phyloP scores from a whole-genome alignment of 2,888 invertebrate species.

The Hirtodrosophila cameraria region DNA sequence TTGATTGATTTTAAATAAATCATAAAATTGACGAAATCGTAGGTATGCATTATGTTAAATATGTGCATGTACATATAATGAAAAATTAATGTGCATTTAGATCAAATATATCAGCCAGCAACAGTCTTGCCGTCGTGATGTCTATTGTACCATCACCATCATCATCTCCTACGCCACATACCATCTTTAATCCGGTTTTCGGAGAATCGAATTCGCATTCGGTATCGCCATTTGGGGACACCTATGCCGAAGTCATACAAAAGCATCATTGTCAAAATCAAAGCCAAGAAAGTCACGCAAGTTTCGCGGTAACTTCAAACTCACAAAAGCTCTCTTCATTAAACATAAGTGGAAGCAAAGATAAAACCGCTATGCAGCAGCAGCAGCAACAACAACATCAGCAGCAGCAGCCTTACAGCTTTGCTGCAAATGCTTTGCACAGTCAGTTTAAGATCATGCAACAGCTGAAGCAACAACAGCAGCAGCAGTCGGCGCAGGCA shows the following conservation, averaged over 20 bases:
- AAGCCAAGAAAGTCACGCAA: conserved; percentile 1
- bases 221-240: conserved; percentile 10
- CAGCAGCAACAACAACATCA: conserved; percentile 13
- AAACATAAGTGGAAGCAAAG: not conserved
- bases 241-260: conserved; percentile 2
- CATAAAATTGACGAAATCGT: not conserved
- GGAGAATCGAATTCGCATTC: not conserved
- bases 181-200: not conserved
- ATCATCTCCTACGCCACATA: conserved; percentile 3
- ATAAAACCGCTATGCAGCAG: conserved; percentile 1
- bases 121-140: conserved; percentile 1
- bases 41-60: not conserved
- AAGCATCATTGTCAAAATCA: conserved; percentile 5
- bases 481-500: conserved; percentile 16
- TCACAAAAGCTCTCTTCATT: conserved; percentile 13
- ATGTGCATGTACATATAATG: not conserved
- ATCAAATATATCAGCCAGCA: not conserved
- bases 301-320: not conserved
- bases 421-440: conserved; percentile 48
- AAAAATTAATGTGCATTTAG: conserved; percentile 4
- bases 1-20: no score
- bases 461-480: conserved; percentile 52
- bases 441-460: conserved; percentile 64
- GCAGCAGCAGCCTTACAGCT: conserved; percentile 19
- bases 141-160: conserved; percentile 16